Evolutionary conservation across 2,888 invertebrate species (phyloP).

Genomic region (Aphrophora alni): DNA sequence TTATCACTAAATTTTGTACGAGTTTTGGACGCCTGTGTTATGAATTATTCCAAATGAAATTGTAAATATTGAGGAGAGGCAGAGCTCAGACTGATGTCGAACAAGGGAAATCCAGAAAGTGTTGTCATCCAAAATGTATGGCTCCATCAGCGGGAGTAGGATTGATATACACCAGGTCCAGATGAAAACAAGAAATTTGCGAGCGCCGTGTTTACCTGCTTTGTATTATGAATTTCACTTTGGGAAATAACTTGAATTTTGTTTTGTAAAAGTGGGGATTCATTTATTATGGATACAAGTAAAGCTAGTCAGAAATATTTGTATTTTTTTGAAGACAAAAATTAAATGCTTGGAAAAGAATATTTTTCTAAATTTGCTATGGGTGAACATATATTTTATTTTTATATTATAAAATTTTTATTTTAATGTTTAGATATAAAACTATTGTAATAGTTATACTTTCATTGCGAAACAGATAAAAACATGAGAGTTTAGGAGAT

Average conservation of each 20-base stretch:
- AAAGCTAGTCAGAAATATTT: background rate
- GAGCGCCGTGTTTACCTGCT: background rate
- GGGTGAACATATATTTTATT: no score
- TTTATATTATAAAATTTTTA: no score
- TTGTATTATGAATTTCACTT: background rate
- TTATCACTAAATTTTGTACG: background rate
- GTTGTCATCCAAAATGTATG: constrained; percentile 39
- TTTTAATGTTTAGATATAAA: no score
- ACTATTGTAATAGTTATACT: no score
- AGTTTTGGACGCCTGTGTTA: background rate
- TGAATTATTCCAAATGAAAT: background rate
- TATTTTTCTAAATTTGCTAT: no score
- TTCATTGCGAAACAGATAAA: no score
- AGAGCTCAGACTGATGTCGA: constrained; percentile 34
- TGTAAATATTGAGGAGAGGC: background rate
- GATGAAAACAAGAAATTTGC: background rate
- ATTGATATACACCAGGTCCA: constrained; percentile 15
- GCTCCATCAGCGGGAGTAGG: constrained; percentile 37
- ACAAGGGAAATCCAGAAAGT: constrained; percentile 40
- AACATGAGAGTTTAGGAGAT: no score
- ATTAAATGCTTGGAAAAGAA: no score
- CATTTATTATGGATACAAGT: background rate
- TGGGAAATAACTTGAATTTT: background rate
- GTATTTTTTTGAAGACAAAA: no score
- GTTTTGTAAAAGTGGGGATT: background rate